Base-by-base conservation (phyloP, 92 coral and sea anemone genomes). In the Nematostella vectensis region DNA sequence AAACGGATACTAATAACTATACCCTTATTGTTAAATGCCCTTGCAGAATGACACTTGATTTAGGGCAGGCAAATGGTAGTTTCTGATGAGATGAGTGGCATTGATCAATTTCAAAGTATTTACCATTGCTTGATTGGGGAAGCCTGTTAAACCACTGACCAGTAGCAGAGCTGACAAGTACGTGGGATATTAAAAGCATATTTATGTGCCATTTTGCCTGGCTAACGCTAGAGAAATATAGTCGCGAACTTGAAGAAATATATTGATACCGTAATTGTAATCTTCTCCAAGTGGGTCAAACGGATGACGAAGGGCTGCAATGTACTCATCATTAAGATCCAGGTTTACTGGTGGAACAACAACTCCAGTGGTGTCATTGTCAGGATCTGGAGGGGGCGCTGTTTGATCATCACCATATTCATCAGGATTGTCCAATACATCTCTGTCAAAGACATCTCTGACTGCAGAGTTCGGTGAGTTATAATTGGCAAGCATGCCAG, bases 341-440 rank as follows among this genome's bases (percentile, higher is more conserved):
- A 33, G 8, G 40, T 33, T 33, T 15, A 15, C 40, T 1, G 16
- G 37, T 12, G 74, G 64, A 17, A 67, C 52, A 17, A 28, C 57
- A 4, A 59, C 61, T 2, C 68, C 67, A 31, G 33, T 37, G 2
- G 25, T 33, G 0, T 68, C 75, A 69, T 59, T 26, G 18, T 69
- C 75, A 8, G 57, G 56, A 8, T 58, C 74, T 0, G 74, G 74
- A 11, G 66, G 74, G n/a, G n/a, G n/a, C 9, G 72, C 72, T 29
- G 29, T 40, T 1, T 49, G 73, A 36, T 69, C 67, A 59, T 69
- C 30, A 0, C 75, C 57, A 49, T 48, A 68, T 24, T 22, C n/a
- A 25, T 57, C 64, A 8, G 55, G 4, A 29, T 68, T 30, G 13
- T 68, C 25, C 36, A 26, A 9, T 16, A 58, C n/a, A n/a, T n/a